Evolutionary conservation across 2,888 invertebrate species (phyloP).

Genomic region (Ectemnius cavifrons): DNA sequence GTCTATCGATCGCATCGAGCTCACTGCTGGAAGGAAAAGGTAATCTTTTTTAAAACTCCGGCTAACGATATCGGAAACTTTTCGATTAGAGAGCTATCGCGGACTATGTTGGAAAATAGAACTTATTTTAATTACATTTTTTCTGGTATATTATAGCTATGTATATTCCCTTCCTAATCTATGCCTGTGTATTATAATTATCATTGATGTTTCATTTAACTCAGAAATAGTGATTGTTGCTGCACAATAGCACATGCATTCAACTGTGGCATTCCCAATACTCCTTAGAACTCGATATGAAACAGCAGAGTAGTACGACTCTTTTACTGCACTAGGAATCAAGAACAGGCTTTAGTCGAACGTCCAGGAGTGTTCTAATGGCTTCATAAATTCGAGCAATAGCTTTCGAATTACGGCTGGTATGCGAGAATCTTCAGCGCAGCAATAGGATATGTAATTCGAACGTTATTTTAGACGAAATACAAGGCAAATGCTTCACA

Average conservation of each 20-base stretch:
- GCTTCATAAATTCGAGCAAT: conserved; percentile 63
- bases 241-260: conserved; percentile 17
- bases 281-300: conserved; percentile 37
- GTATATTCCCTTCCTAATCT: too few relatives aligned
- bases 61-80: not conserved
- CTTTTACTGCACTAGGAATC: conserved; percentile 62
- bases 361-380: conserved; percentile 52
- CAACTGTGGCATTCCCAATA: conserved; percentile 49
- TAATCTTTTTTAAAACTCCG: conserved; percentile 3
- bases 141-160: too few relatives aligned
- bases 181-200: too few relatives aligned
- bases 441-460: not conserved
- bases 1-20: conserved; percentile 94
- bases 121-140: too few relatives aligned
- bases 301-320: conserved; percentile 54
- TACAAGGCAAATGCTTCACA: too few relatives aligned
- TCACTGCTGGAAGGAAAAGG: conserved; percentile 85
- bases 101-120: too few relatives aligned
- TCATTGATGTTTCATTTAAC: too few relatives aligned
- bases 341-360: conserved; percentile 54
- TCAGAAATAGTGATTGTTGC: too few relatives aligned
- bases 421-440: conserved; percentile 55
- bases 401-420: conserved; percentile 65
- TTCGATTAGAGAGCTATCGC: not conserved
- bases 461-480: too few relatives aligned